Evolutionary conservation across 2,888 invertebrate species (phyloP).

Genomic region (Sphaerophoria taeniata): DNA sequence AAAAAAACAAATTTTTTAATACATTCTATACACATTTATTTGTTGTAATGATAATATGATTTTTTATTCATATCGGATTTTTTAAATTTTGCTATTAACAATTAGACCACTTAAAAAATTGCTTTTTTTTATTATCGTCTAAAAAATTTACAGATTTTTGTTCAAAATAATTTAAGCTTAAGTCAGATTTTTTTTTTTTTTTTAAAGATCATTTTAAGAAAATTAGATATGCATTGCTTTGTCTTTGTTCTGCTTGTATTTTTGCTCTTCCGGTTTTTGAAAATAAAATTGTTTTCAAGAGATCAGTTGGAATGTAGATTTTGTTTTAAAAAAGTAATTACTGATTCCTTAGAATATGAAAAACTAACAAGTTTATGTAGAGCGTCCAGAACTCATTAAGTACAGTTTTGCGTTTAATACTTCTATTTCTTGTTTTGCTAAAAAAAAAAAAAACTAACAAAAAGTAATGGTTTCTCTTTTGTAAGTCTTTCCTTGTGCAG

Average conservation of each 20-base stretch:
- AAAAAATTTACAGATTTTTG: constrained; percentile 39
- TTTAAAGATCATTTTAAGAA: constrained; percentile 31
- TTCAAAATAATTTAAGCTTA: constrained; percentile 45
- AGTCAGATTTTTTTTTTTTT: constrained; percentile 21
- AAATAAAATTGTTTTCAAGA: constrained; percentile 1
- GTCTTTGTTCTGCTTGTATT: constrained; percentile 43
- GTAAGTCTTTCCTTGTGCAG: constrained; percentile 70
- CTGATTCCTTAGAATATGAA: constrained; percentile 54
- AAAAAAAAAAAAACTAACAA: too few relatives aligned
- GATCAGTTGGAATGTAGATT: constrained; percentile 68
- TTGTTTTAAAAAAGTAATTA: constrained; percentile 26
- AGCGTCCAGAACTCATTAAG: constrained; percentile 52
- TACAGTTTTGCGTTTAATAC: constrained; percentile 8
- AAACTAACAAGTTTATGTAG: constrained; percentile 44
- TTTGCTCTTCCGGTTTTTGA: neutral
- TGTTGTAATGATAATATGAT: constrained; percentile 4
- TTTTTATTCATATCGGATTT: constrained; percentile 8
- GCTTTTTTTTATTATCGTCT: constrained; percentile 48
- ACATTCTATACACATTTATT: constrained; percentile 61
- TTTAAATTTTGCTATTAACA: constrained; percentile 35
- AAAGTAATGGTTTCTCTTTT: neutral
- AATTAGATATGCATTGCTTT: constrained; percentile 73
- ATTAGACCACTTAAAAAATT: constrained; percentile 56
- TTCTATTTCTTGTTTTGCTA: constrained; percentile 7
- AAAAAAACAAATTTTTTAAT: constrained; percentile 41